Evolutionary conservation across 2,888 invertebrate species (phyloP), one percentile per base, ranked within the genome.

Genomic region (Phlogophora meticulosa): DNA sequence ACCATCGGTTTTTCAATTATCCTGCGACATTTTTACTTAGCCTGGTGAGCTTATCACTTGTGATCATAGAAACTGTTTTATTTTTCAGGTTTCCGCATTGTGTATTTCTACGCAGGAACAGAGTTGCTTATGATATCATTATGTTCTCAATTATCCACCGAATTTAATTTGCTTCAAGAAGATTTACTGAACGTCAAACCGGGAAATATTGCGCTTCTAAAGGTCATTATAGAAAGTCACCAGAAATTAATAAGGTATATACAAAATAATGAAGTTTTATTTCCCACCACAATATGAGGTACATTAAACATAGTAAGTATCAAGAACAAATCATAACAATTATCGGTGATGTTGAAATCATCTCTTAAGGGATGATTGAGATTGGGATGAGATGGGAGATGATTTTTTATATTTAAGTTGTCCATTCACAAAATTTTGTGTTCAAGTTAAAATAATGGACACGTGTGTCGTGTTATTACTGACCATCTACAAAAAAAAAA

Each of bases 121-220:
- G 91, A 92, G 48, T 86, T 88, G n/a, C 72, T 91, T 0, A 83
- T 90, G 79, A 87, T 93, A 49, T 85, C 83, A 0, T 52, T 93
- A 1, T 88, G 89, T 42, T 87, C 89, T 1, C 87, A 88, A 48
- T 76, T 93, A 1, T 86, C 85, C 22, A 90, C 85, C 2, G 85
- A 89, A 62, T 92, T 93, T 51, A 76, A 76, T 9, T 38, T 93
- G 2, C 81, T 93, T 2, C 82, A 85, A 51, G 88, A 91, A 51
- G 92, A 93, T 48, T 72, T 93, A n/a, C 59, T 78, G 2, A 57
- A 82, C 2, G 53, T 87, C 2, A 69, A 53, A 32, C 85, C 89
- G 36, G 40, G 43, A 13, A 34, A 61, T 9, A 10, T 69, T 4
- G 51, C 17, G 7, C 13, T 43, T 60, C 74, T 56, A 59, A 79